Evolutionary conservation across 2,888 invertebrate species (phyloP).

Genomic region (Ennomos fuscantarius): DNA sequence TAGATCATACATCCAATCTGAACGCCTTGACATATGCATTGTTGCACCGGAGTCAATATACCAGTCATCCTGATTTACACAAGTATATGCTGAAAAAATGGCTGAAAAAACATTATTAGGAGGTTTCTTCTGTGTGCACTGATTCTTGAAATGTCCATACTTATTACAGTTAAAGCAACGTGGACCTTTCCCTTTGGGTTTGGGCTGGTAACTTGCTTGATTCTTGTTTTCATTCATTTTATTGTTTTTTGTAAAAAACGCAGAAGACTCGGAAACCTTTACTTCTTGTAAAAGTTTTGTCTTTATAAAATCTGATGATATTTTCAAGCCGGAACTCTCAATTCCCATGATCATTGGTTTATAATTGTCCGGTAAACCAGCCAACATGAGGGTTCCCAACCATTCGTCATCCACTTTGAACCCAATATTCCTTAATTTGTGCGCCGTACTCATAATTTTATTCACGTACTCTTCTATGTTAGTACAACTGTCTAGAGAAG

Average conservation of each 20-base stretch:
- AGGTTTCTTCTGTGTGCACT: conserved; percentile 2
- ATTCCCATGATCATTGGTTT: conserved; percentile 40
- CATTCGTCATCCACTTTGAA: too few relatives aligned
- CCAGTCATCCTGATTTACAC: background rate
- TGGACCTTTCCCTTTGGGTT: conserved; percentile 1
- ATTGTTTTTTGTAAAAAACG: background rate
- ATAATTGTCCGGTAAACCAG: conserved; percentile 32
- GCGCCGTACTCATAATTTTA: too few relatives aligned
- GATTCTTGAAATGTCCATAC: conserved; percentile 6
- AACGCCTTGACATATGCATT: background rate
- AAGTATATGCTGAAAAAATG: background rate
- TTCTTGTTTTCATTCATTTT: background rate
- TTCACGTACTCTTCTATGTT: too few relatives aligned
- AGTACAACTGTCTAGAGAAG: too few relatives aligned
- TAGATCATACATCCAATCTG: background rate
- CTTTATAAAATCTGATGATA: conserved; percentile 21
- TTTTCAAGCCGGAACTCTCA: conserved; percentile 29
- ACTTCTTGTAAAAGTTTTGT: conserved; percentile 17
- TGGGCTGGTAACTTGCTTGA: too few relatives aligned
- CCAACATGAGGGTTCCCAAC: too few relatives aligned
- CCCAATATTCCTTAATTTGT: too few relatives aligned
- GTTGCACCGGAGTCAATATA: conserved; percentile 3
- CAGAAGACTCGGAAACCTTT: conserved; percentile 5
- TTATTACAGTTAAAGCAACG: conserved; percentile 11
- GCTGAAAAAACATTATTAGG: background rate